Conservation (phyloP, 1,140 invertebrate genomes). For the Heterodera schachtii region DNA sequence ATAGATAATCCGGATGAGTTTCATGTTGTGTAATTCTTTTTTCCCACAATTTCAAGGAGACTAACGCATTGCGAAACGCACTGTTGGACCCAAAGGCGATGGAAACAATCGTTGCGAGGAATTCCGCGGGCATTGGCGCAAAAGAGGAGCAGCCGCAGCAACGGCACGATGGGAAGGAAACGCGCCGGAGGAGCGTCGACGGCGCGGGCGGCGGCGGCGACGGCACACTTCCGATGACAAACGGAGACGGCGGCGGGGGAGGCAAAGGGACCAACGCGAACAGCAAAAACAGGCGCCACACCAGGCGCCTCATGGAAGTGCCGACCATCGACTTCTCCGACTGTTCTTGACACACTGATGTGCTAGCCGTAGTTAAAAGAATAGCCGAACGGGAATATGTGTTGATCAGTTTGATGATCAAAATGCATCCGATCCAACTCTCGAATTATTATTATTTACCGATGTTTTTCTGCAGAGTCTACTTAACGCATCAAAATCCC, state of each 20-base stretch:
- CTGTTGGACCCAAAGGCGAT: slow-evolving; percentile 32
- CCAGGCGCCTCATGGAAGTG: background rate
- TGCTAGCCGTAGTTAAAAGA: too few relatives aligned
- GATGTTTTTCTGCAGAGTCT: too few relatives aligned
- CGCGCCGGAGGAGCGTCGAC: too few relatives aligned
- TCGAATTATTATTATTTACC: too few relatives aligned
- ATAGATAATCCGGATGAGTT: background rate
- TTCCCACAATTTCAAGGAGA: slow-evolving; percentile 43
- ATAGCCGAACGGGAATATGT: too few relatives aligned
- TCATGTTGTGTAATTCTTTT: background rate
- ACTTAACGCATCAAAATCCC: too few relatives aligned
- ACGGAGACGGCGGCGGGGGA: too few relatives aligned
- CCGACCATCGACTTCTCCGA: background rate
- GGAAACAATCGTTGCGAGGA: slow-evolving; percentile 5
- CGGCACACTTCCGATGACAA: too few relatives aligned
- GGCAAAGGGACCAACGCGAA: slow-evolving; percentile 1
- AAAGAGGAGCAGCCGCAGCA: too few relatives aligned
- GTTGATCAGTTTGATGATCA: too few relatives aligned
- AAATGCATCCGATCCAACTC: too few relatives aligned
- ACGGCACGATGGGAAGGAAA: too few relatives aligned
- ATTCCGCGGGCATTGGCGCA: background rate
- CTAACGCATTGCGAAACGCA: slow-evolving; percentile 47
- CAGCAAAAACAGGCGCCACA: background rate
- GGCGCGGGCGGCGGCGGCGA: background rate
- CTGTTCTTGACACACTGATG: background rate